A percentile compares a stretch with the other conserved stretches of the same genome.
These are phyloP conservation scores for Ochropleura plecta DNA, from an alignment of 2,888 invertebrate species.

Conservation along the genomic window DNA sequence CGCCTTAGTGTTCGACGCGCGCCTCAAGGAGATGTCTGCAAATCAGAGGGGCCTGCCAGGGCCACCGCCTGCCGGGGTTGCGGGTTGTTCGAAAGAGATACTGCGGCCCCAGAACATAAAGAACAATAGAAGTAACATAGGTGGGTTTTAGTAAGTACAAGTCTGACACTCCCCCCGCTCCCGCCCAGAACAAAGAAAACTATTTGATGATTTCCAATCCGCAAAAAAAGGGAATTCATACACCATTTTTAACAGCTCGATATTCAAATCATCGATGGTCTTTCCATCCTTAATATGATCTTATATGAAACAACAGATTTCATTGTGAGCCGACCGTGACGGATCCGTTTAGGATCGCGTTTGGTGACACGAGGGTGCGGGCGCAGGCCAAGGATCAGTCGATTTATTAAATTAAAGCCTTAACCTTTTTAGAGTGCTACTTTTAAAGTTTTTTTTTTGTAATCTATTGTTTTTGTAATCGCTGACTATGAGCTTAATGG, in stretches of 20 bases:
- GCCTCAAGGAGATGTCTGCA: too few relatives aligned
- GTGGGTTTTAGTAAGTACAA: too few relatives aligned
- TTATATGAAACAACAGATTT: constrained; percentile 79
- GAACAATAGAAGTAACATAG: too few relatives aligned
- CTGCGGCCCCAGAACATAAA: too few relatives aligned
- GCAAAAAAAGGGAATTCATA: too few relatives aligned
- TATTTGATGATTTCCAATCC: too few relatives aligned
- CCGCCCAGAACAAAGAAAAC: too few relatives aligned
- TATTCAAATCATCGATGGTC: constrained; percentile 32
- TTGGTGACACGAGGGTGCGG: constrained; percentile 74
- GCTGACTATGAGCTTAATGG: background rate
- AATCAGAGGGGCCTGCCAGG: too few relatives aligned
- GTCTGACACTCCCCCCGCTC: too few relatives aligned
- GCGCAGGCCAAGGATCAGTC: constrained; percentile 75
- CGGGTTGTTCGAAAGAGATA: too few relatives aligned
- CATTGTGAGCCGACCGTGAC: constrained; percentile 79
- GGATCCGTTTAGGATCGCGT: constrained; percentile 81
- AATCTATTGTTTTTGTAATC: background rate
- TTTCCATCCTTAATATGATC: constrained; percentile 60
- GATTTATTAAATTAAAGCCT: constrained; percentile 53
- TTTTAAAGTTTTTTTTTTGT: constrained; percentile 22
- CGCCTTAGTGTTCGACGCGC: too few relatives aligned
- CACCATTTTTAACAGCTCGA: constrained; percentile 11
- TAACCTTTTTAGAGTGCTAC: constrained; percentile 8
- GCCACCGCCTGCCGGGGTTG: too few relatives aligned